phyloP scores from a whole-genome alignment of 1,140 invertebrate species.

The Cotesia chilonis region DNA sequence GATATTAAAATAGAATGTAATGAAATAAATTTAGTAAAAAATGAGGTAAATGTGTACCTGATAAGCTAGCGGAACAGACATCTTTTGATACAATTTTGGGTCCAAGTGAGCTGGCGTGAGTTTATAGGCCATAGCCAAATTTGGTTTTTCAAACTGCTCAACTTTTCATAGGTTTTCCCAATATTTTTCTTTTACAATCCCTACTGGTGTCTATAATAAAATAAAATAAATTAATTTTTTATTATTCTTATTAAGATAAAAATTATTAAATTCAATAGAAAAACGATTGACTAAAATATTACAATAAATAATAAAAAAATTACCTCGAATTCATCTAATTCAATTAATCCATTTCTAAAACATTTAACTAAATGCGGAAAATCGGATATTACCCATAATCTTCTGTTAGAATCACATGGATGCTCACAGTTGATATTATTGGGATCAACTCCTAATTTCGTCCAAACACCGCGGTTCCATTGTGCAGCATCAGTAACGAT shows the following conservation, averaged over 20 bases:
- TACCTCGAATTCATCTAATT: slow-evolving; percentile 17
- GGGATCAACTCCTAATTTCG: slow-evolving; percentile 33
- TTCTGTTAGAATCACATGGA: slow-evolving; percentile 28
- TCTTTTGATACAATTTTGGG: no score
- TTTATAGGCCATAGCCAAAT: slow-evolving; percentile 4
- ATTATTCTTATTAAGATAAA: neutral
- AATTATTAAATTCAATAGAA: neutral
- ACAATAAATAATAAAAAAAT: slow-evolving; percentile 8
- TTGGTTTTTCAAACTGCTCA: neutral
- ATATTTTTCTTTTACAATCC: neutral
- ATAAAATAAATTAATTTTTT: neutral
- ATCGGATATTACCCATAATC: slow-evolving; percentile 36
- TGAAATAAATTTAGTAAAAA: neutral
- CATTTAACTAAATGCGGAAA: slow-evolving; percentile 36
- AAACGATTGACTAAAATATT: neutral
- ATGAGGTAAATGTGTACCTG: neutral
- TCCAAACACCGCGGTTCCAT: slow-evolving; percentile 39
- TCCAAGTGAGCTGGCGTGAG: neutral
- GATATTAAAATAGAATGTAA: neutral
- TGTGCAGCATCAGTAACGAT: slow-evolving; percentile 35
- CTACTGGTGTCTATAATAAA: neutral
- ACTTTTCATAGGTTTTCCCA: slow-evolving; percentile 2
- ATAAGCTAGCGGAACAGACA: no score
- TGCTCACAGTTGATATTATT: slow-evolving; percentile 25
- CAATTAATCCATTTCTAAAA: slow-evolving; percentile 32